These are phyloP conservation scores for Paguma larvata DNA, from an alignment of 2,797 vertebrate genomes.

Conservation along the genomic window DNA sequence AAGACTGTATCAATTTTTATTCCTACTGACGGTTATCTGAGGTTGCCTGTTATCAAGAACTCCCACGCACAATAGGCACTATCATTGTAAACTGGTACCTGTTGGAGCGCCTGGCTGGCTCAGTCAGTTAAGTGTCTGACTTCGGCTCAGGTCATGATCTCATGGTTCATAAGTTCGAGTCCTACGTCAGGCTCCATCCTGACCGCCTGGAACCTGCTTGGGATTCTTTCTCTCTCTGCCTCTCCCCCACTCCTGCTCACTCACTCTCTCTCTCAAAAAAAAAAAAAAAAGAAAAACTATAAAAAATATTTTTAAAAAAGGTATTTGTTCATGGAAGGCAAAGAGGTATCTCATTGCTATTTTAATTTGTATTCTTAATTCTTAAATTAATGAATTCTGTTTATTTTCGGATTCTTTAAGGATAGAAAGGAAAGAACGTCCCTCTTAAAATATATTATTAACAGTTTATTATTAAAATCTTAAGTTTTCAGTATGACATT, in stretches of 20 bases:
- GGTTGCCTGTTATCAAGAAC: conserved; percentile 26
- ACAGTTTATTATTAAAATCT: conserved; percentile 44
- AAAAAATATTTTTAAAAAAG: neutral
- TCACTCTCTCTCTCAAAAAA: too few relatives aligned
- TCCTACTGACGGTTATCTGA: conserved; percentile 1
- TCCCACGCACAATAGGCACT: neutral
- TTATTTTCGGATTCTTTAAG: conserved; percentile 18
- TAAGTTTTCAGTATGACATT: conserved; percentile 21
- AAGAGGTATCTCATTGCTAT: conserved; percentile 17
- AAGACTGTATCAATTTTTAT: neutral
- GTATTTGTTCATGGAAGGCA: conserved; percentile 28
- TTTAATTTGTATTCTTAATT: conserved; percentile 59
- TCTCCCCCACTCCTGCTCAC: too few relatives aligned
- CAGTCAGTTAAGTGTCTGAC: too few relatives aligned
- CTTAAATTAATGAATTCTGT: conserved; percentile 39
- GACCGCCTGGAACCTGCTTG: too few relatives aligned
- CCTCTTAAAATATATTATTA: neutral
- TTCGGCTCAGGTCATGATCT: too few relatives aligned
- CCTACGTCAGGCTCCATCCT: too few relatives aligned
- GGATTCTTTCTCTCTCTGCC: too few relatives aligned
- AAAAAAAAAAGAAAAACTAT: too few relatives aligned
- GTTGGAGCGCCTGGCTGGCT: neutral
- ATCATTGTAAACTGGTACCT: conserved; percentile 29
- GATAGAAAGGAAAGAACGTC: neutral
- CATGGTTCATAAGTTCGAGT: too few relatives aligned